Conservation (phyloP, 1,140 invertebrate species). For the Tribolium castaneum region DNA sequence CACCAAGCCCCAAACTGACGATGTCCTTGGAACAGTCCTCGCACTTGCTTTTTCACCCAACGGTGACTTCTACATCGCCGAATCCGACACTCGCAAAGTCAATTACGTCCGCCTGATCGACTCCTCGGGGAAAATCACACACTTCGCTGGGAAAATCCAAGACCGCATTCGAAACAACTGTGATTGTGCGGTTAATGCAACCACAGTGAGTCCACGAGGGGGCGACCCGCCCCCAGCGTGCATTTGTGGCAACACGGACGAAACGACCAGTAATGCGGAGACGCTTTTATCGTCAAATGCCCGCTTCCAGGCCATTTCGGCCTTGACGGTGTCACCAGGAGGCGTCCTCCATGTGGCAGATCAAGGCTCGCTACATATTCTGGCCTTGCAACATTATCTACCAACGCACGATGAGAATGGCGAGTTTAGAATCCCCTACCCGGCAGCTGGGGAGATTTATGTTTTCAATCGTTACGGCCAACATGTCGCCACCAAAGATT, state of each 20-base stretch:
- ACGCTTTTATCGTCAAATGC: conserved; percentile 90
- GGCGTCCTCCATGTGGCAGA: conserved; percentile 94
- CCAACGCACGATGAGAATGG: conserved; percentile 89
- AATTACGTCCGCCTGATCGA: conserved; percentile 89
- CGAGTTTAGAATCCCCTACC: conserved; percentile 94
- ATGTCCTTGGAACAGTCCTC: conserved; percentile 78
- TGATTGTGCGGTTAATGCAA: conserved; percentile 70
- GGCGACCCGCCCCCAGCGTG: conserved; percentile 66
- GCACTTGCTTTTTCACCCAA: conserved; percentile 91
- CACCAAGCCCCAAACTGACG: conserved; percentile 56
- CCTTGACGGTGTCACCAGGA: conserved; percentile 92
- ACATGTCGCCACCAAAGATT: conserved; percentile 91
- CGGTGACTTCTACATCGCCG: conserved; percentile 94
- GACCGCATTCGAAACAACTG: conserved; percentile 69
- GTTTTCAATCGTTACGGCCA: conserved; percentile 96
- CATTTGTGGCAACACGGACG: conserved; percentile 71
- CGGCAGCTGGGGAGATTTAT: conserved; percentile 90
- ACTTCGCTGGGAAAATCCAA: conserved; percentile 82
- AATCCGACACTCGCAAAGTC: conserved; percentile 89
- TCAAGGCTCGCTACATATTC: conserved; percentile 88
- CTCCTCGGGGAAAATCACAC: conserved; percentile 84
- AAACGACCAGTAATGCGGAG: conserved; percentile 79
- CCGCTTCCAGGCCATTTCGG: conserved; percentile 90
- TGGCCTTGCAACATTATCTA: conserved; percentile 90
- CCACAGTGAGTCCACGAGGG: conserved; percentile 66